A percentile compares a stretch with the other conserved stretches of the same genome.
Evolutionary conservation across 2,113 vertebrate genomes (phyloP).

Genomic region (Seriola aureovittata): DNA sequence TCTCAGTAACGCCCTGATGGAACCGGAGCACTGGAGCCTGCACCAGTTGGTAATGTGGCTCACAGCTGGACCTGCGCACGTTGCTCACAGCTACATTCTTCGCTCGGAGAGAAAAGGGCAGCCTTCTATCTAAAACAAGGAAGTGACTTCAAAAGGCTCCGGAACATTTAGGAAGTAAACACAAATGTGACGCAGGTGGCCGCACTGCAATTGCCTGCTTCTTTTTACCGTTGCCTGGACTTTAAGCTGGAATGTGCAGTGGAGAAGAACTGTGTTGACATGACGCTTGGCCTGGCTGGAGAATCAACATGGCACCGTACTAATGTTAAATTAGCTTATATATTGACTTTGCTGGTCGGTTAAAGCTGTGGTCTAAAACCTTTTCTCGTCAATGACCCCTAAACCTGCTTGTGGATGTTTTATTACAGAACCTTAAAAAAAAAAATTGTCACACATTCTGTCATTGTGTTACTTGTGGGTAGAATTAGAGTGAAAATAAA

Average conservation of each 20-base stretch:
- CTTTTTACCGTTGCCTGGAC: slow-evolving; percentile 72
- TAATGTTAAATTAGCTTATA: background rate
- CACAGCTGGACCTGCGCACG: slow-evolving; percentile 43
- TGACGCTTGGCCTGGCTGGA: slow-evolving; percentile 24
- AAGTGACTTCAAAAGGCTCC: slow-evolving; percentile 74
- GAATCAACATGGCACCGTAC: background rate
- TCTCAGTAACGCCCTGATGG: no score
- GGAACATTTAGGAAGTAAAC: slow-evolving; percentile 68
- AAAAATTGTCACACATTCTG: no score
- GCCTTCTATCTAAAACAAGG: slow-evolving; percentile 48
- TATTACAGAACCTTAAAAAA: no score
- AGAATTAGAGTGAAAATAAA: no score
- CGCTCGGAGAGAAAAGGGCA: slow-evolving; percentile 48
- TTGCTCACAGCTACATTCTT: slow-evolving; percentile 14
- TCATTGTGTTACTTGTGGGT: no score
- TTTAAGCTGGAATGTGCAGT: slow-evolving; percentile 70
- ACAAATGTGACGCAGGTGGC: slow-evolving; percentile 63
- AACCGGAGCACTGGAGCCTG: background rate
- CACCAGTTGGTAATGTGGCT: slow-evolving; percentile 17
- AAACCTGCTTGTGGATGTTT: no score
- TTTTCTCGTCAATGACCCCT: no score
- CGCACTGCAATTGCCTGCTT: slow-evolving; percentile 67
- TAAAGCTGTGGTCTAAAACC: no score
- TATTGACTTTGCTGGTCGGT: background rate
- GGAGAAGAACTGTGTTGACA: slow-evolving; percentile 51